Conservation (phyloP, 1,140 invertebrate species). For the Apis florea region DNA sequence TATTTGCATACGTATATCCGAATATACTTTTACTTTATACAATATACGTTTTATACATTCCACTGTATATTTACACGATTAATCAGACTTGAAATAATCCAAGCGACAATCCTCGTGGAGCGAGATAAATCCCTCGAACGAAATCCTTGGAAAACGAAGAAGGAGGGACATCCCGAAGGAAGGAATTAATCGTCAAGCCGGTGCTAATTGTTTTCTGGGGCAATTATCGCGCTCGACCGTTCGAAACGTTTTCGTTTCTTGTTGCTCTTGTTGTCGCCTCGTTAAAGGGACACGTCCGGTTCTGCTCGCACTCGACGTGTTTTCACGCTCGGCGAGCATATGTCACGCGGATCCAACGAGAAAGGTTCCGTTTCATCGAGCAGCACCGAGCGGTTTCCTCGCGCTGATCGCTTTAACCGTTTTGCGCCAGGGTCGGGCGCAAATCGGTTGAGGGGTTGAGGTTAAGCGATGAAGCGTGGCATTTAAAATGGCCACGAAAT, state of each 20-base stretch:
- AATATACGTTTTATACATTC: too few relatives aligned
- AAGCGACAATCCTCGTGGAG: too few relatives aligned
- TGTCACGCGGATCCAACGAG: slow-evolving; percentile 58
- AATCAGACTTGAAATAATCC: too few relatives aligned
- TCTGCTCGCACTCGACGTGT: slow-evolving; percentile 15
- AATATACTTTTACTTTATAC: too few relatives aligned
- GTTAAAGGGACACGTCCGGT: slow-evolving; percentile 16
- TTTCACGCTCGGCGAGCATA: slow-evolving; percentile 61
- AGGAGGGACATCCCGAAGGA: background rate
- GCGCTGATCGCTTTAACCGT: slow-evolving; percentile 51
- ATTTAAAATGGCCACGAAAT: slow-evolving; percentile 36
- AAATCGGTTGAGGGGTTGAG: slow-evolving; percentile 37
- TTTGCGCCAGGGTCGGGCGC: slow-evolving; percentile 42
- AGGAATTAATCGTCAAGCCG: slow-evolving; percentile 7
- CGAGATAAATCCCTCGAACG: too few relatives aligned
- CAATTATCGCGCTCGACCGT: slow-evolving; percentile 25
- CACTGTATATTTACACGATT: too few relatives aligned
- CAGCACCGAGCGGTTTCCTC: slow-evolving; percentile 42
- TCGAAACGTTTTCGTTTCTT: slow-evolving; percentile 18
- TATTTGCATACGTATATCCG: too few relatives aligned
- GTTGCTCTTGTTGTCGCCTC: slow-evolving; percentile 14
- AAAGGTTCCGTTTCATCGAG: slow-evolving; percentile 59
- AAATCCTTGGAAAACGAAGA: background rate
- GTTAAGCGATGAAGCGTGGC: slow-evolving; percentile 35
- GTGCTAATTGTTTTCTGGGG: slow-evolving; percentile 26